These are phyloP conservation scores for Agapetus fuscipes DNA, from an alignment of 2,888 invertebrate species.

Conservation along the genomic window DNA sequence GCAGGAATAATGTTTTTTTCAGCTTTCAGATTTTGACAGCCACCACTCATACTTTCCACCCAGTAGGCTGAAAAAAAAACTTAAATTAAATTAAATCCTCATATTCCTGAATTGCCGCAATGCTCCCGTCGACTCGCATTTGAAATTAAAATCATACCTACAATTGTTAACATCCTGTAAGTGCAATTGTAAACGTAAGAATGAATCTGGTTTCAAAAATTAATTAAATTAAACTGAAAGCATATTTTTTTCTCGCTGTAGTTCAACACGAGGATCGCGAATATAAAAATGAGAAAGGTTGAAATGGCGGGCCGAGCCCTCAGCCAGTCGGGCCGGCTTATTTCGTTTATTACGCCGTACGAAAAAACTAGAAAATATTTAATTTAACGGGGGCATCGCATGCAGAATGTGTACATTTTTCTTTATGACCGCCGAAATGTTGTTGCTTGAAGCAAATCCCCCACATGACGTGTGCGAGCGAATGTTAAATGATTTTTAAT, in stretches of 20 bases:
- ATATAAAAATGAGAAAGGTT: constrained; percentile 11
- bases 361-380: constrained; percentile 10
- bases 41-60: no score
- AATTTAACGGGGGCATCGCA: constrained; percentile 6
- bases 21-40: no score
- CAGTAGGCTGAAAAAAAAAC: no score
- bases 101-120: no score
- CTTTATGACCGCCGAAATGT: neutral
- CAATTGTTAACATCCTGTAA: no score
- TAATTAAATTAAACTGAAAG: constrained; percentile 10
- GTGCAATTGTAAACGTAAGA: constrained; percentile 7
- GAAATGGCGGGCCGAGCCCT: constrained; percentile 1
- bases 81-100: no score
- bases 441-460: neutral
- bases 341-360: constrained; percentile 9
- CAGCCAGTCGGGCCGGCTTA: neutral
- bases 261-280: constrained; percentile 6
- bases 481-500: no score
- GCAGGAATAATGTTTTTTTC: no score
- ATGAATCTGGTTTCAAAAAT: constrained; percentile 9
- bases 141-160: constrained; percentile 10
- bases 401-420: constrained; percentile 5
- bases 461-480: no score
- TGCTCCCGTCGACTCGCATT: constrained; percentile 6
- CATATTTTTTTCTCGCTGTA: constrained; percentile 4